Evolutionary conservation across 1,140 invertebrate genomes (phyloP), one percentile per base, ranked within the genome.

Genomic region (Ips nitidus): DNA sequence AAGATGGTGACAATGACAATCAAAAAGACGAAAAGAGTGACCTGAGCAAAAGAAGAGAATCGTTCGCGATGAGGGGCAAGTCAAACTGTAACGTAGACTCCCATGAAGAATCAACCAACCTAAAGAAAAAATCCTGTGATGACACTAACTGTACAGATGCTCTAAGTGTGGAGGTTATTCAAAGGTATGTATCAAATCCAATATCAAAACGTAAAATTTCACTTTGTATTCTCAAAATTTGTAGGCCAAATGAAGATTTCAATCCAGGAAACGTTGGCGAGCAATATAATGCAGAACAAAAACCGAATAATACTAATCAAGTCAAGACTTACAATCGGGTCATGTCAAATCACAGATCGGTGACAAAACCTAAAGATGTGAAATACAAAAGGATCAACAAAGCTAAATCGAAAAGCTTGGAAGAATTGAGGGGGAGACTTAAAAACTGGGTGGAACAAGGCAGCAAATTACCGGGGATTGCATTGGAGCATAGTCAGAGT

Each of bases 371-470:
- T 64, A 94, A 94, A 82, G 92, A 94, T 77, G 91, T 94, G 3
- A 94, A 94, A 80, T 94, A 94, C 82, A 94, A 94, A 78, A 86
- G 92, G 72, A 94, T 94, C 80, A 94, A 94, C 77, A 94, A 94
- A 78, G 92, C 92, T 2, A 94, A 94, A 80, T 94, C 92, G 39
- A 93, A 94, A 82, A 94, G 91, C 75, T 81, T 94, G 56, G 93
- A 94, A 75, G 93, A 94, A 75, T 78, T 94, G 52, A 81, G 92
- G 3, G 93, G 92, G 0, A 84, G 91, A 67, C 82, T 94, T 75
- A 91, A 90, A 83, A 92, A 91, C 78, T 92, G 91, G 87, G 91
- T 93, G 1, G 91, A 93, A 66, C 91, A 91, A 67, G 90, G 90
- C 4, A 90, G 87, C 76, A 90, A 90, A 73, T 43, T 80, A 39